Conservation (phyloP, 2,797 vertebrate species). For the Parauchenoglanis punctatus region DNA sequence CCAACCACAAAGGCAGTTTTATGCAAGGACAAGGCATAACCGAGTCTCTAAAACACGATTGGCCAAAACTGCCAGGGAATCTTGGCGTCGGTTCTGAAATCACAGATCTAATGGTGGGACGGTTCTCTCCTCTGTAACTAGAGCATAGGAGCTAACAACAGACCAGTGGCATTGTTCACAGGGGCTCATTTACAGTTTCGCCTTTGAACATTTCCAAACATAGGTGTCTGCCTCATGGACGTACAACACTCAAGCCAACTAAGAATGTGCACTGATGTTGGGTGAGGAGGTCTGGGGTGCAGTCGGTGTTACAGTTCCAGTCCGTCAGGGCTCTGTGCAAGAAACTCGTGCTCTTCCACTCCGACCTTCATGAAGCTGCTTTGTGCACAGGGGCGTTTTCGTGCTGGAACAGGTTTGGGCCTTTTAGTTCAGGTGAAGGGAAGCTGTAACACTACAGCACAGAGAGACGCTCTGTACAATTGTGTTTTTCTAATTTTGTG, state of each 20-base stretch:
- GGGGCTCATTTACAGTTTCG: neutral
- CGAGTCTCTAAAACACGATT: neutral
- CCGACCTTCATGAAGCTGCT: no score
- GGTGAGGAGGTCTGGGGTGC: neutral
- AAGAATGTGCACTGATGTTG: neutral
- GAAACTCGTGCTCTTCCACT: no score
- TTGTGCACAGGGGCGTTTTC: no score
- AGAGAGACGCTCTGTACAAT: no score
- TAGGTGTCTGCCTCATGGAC: neutral
- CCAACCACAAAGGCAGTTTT: neutral
- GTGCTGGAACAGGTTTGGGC: no score
- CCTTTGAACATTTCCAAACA: neutral
- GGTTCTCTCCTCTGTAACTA: neutral
- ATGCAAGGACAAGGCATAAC: neutral
- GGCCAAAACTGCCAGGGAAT: neutral
- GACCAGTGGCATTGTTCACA: neutral
- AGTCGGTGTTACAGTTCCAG: neutral
- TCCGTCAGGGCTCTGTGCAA: neutral
- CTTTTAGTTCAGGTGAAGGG: no score
- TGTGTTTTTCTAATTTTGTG: no score
- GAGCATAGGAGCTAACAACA: neutral
- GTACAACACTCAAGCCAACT: neutral
- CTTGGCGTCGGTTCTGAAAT: neutral
- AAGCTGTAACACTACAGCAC: no score
- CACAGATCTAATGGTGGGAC: neutral